Conservation (phyloP, 2,113 vertebrate genomes). For the Sphaerodactylus townsendi region DNA sequence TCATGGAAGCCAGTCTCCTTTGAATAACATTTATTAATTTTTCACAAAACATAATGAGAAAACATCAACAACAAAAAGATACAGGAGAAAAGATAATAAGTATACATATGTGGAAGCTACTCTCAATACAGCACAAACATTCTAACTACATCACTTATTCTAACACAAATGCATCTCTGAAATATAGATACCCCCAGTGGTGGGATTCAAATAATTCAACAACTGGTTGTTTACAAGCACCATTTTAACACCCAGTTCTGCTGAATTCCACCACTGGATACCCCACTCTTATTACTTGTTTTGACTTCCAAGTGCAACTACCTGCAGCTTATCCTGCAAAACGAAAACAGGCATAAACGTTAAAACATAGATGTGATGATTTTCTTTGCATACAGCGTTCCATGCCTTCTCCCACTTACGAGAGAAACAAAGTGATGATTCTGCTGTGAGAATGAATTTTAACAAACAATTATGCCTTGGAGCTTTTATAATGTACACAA, state of each 20-base stretch:
- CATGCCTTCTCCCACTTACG: fast-evolving
- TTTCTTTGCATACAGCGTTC: not conserved
- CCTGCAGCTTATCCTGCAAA: not conserved
- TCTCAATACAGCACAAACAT: not conserved
- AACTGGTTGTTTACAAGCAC: too few relatives aligned
- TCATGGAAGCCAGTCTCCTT: not conserved
- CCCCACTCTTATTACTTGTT: too few relatives aligned
- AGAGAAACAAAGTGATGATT: not conserved
- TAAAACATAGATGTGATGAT: constrained; percentile 2
- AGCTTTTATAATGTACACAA: not conserved
- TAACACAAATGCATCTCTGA: not conserved
- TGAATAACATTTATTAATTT: too few relatives aligned
- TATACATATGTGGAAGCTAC: too few relatives aligned
- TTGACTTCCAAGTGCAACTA: too few relatives aligned
- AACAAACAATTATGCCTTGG: not conserved
- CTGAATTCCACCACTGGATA: too few relatives aligned
- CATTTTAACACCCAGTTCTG: too few relatives aligned
- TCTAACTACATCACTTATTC: not conserved
- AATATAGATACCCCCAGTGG: not conserved
- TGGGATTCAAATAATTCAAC: too few relatives aligned
- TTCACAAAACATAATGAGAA: too few relatives aligned
- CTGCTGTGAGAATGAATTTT: not conserved
- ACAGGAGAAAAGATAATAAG: too few relatives aligned
- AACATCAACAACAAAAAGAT: too few relatives aligned
- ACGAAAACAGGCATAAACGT: not conserved